Conservation (phyloP, 2,888 invertebrate species). For the Rotaria macrura region DNA sequence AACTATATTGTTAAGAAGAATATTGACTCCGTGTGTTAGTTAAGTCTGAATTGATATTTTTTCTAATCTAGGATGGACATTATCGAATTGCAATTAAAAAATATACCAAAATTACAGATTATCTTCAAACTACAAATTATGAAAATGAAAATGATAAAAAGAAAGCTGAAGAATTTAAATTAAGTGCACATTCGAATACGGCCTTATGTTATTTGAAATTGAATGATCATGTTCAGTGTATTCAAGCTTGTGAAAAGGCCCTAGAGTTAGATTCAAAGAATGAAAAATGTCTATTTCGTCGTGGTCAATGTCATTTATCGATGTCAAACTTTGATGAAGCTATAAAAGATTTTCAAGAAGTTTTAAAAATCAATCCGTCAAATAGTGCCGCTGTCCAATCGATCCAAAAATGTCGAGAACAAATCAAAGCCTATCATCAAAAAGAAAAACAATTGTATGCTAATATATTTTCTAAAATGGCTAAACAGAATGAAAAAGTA, state of each 20-base stretch:
- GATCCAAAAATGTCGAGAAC: conserved; percentile 60
- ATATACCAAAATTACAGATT: conserved; percentile 66
- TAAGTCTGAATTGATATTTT: not conserved
- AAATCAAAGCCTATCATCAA: conserved; percentile 55
- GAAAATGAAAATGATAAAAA: conserved; percentile 50
- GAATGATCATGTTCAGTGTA: conserved; percentile 63
- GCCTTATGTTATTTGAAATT: conserved; percentile 69
- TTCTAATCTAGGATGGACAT: conserved; percentile 55
- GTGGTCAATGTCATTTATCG: conserved; percentile 67
- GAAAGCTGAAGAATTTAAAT: conserved; percentile 55
- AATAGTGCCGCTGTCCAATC: conserved; percentile 79
- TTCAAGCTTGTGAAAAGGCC: conserved; percentile 65
- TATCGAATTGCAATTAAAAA: conserved; percentile 69
- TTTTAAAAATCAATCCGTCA: conserved; percentile 66
- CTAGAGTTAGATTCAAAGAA: conserved; percentile 64
- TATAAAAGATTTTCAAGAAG: conserved; percentile 64
- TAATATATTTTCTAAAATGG: conserved; percentile 25
- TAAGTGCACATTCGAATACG: conserved; percentile 68
- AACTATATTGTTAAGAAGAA: too few species aligned
- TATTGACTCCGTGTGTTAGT: too few species aligned
- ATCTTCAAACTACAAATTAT: conserved; percentile 56
- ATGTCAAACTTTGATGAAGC: conserved; percentile 70
- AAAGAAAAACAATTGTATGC: conserved; percentile 31
- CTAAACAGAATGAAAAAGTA: not conserved
- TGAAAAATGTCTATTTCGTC: conserved; percentile 77